A percentile compares a stretch with the other conserved stretches of the same genome.
Evolutionary conservation across 2,888 invertebrate genomes (phyloP).

Genomic region (Drosophila phalerata): DNA sequence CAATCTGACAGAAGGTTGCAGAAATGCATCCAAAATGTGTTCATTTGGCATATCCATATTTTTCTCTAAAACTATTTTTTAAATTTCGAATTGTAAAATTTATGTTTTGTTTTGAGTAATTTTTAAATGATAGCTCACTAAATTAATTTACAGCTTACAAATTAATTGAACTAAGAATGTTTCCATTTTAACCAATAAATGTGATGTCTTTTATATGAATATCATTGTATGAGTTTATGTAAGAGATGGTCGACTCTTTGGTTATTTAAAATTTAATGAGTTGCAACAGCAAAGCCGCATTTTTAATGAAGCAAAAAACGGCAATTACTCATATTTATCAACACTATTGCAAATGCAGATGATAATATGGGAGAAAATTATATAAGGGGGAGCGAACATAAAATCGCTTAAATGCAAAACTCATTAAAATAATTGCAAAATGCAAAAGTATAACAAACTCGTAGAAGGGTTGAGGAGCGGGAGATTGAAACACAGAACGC

Average conservation of each 20-base stretch:
- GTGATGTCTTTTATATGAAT: neutral
- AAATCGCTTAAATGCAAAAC: slow-evolving; percentile 80
- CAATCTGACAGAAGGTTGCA: neutral
- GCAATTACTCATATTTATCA: slow-evolving; percentile 69
- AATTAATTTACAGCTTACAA: neutral
- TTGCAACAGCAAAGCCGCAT: slow-evolving; percentile 45
- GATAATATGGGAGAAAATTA: slow-evolving; percentile 30
- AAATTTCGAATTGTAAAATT: slow-evolving; percentile 5
- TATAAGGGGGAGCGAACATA: slow-evolving; percentile 26
- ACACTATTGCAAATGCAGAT: slow-evolving; percentile 61
- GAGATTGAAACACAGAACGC: slow-evolving; percentile 30
- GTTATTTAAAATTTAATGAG: slow-evolving; percentile 60
- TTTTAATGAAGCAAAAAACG: slow-evolving; percentile 79
- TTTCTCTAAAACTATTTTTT: neutral
- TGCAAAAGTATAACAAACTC: slow-evolving; percentile 80
- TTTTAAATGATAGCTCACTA: slow-evolving; percentile 8
- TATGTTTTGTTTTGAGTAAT: neutral
- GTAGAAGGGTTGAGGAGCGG: slow-evolving; percentile 16
- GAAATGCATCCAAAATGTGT: slow-evolving; percentile 27
- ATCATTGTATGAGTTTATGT: neutral
- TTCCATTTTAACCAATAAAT: neutral
- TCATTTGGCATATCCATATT: slow-evolving; percentile 40
- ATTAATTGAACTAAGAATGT: neutral
- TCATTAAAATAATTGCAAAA: slow-evolving; percentile 80
- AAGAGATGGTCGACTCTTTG: slow-evolving; percentile 9